Conservation (phyloP, 2,113 vertebrate genomes). For the Carassius carassius region DNA sequence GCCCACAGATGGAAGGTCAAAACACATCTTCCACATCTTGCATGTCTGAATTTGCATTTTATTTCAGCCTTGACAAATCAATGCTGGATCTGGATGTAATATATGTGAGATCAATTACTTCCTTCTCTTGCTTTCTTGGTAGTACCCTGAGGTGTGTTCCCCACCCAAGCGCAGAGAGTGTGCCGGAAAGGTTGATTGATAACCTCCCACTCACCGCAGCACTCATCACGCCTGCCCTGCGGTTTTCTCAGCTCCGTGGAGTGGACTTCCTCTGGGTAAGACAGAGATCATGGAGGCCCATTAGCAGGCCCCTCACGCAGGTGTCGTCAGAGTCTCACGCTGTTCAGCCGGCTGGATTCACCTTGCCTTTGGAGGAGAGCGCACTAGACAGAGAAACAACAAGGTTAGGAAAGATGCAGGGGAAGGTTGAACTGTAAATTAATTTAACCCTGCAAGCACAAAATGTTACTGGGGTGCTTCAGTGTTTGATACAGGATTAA, state of each 20-base stretch:
- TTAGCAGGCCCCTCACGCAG: slow-evolving; percentile 45
- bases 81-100: not conserved
- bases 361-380: slow-evolving; percentile 34
- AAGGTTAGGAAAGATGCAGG: slow-evolving; percentile 17
- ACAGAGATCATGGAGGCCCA: slow-evolving; percentile 17
- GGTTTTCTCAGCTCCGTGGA: slow-evolving; percentile 11
- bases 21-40: not conserved
- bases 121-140: not conserved
- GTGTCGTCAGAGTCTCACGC: slow-evolving; percentile 32
- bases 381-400: slow-evolving; percentile 33
- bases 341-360: slow-evolving; percentile 13
- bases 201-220: slow-evolving; percentile 6
- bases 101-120: slow-evolving; percentile 31
- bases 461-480: not conserved
- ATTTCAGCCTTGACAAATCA: slow-evolving; percentile 15
- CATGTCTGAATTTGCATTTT: slow-evolving; percentile 10
- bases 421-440: slow-evolving; percentile 17
- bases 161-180: not conserved
- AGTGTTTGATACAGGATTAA: not conserved
- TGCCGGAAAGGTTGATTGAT: slow-evolving; percentile 26
- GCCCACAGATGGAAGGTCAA: not conserved
- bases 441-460: not conserved
- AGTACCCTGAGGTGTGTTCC: not conserved
- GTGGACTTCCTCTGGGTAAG: slow-evolving; percentile 35
- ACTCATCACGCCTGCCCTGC: slow-evolving; percentile 4